Evolutionary conservation across 2,888 invertebrate species (phyloP).

Genomic region (Ditylenchus weischeri): DNA sequence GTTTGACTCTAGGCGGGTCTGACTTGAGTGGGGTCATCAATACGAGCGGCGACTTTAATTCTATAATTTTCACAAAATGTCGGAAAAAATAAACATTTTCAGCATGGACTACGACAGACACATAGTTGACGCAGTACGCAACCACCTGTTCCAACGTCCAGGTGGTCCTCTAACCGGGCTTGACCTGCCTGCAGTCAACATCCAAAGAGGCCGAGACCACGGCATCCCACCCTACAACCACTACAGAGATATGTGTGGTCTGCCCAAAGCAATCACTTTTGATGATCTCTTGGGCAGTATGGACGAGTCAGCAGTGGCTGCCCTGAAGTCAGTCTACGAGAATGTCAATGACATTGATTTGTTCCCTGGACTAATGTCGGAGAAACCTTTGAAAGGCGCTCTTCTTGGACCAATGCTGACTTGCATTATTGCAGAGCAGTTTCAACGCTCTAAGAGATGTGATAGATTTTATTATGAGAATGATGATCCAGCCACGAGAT

Average conservation of each 20-base stretch:
- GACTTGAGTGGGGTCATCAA: too few relatives aligned
- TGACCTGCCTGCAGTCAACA: slow-evolving; percentile 83
- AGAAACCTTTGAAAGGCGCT: slow-evolving; percentile 70
- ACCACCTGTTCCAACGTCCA: slow-evolving; percentile 78
- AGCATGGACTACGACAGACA: slow-evolving; percentile 57
- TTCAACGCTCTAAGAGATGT: slow-evolving; percentile 68
- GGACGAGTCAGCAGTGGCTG: slow-evolving; percentile 61
- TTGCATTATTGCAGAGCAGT: slow-evolving; percentile 85
- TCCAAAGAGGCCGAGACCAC: slow-evolving; percentile 82
- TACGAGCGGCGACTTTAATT: too few relatives aligned
- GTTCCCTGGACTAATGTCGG: slow-evolving; percentile 89
- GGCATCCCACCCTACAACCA: slow-evolving; percentile 76
- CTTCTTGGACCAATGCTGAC: slow-evolving; percentile 87
- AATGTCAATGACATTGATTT: slow-evolving; percentile 89
- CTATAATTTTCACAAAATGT: too few relatives aligned
- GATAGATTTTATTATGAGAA: slow-evolving; percentile 85
- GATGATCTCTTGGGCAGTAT: slow-evolving; percentile 76
- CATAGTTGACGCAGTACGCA: slow-evolving; percentile 53
- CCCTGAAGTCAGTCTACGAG: slow-evolving; percentile 52
- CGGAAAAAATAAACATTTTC: too few relatives aligned
- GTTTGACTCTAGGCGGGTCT: too few relatives aligned
- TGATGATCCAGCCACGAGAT: slow-evolving; percentile 45
- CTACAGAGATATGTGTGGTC: slow-evolving; percentile 59
- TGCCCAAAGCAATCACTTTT: slow-evolving; percentile 70
- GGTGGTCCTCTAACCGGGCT: slow-evolving; percentile 62